These are phyloP conservation scores for Thomomys bottae DNA, from an alignment of 2,113 vertebrate genomes.

Conservation along the genomic window DNA sequence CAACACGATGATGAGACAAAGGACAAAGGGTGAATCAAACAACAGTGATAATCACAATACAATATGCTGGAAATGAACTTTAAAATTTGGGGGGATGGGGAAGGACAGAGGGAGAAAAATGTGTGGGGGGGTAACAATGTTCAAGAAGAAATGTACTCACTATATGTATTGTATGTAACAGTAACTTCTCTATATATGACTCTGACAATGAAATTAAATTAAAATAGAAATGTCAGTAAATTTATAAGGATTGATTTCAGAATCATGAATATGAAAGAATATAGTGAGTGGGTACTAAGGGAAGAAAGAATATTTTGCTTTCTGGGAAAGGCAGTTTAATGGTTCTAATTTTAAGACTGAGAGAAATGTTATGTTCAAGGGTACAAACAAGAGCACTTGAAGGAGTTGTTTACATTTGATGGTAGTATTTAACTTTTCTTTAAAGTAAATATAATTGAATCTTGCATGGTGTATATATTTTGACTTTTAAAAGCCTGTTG, in stretches of 20 bases:
- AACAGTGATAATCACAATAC: too few species aligned
- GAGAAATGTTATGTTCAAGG: not conserved
- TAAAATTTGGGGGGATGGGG: too few species aligned
- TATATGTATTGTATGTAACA: too few species aligned
- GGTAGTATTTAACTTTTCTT: not conserved
- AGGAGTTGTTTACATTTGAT: not conserved
- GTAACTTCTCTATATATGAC: too few species aligned
- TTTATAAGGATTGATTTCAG: not conserved
- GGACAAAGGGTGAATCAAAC: too few species aligned
- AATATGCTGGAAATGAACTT: too few species aligned
- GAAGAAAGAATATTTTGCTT: not conserved
- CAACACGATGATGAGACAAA: too few species aligned
- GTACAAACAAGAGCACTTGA: not conserved
- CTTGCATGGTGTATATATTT: not conserved
- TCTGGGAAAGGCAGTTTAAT: not conserved
- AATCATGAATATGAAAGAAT: not conserved
- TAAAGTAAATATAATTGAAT: not conserved
- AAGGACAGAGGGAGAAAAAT: too few species aligned
- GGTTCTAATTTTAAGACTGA: not conserved
- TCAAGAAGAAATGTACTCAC: too few species aligned
- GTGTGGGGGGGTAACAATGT: too few species aligned
- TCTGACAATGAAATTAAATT: too few species aligned
- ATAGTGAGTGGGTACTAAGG: not conserved
- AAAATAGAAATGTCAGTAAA: not conserved
- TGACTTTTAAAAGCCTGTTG: not conserved